Evolutionary conservation across 2,797 vertebrate genomes (phyloP).

Genomic region (Melanotaenia pygmaea): DNA sequence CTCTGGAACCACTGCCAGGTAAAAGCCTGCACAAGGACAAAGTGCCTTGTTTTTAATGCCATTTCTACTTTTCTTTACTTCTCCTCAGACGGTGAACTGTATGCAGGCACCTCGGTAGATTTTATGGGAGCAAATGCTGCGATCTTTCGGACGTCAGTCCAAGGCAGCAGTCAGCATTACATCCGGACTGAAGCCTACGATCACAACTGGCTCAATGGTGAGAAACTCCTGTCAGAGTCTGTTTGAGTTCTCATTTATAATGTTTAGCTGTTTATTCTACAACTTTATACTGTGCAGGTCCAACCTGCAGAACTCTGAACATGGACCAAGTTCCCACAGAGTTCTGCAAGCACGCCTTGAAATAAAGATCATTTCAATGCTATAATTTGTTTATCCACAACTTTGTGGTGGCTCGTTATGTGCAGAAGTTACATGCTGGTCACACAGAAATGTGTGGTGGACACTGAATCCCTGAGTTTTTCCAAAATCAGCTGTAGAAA

Average conservation of each 20-base stretch:
- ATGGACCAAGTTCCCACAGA: too few relatives aligned
- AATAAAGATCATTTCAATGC: too few relatives aligned
- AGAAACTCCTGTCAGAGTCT: conserved; percentile 17
- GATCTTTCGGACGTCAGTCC: conserved; percentile 84
- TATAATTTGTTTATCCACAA: too few relatives aligned
- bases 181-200: conserved; percentile 88
- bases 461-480: background rate
- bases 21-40: background rate
- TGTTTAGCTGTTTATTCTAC: background rate
- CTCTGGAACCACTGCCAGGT: background rate
- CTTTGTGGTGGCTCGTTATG: too few relatives aligned
- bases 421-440: background rate
- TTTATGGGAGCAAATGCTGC: conserved; percentile 89
- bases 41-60: background rate
- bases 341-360: too few relatives aligned
- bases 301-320: too few relatives aligned
- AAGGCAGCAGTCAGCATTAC: conserved; percentile 80
- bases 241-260: background rate
- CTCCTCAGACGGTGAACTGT: conserved; percentile 84
- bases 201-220: conserved; percentile 90
- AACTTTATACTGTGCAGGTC: background rate
- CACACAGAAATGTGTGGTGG: too few relatives aligned
- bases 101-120: conserved; percentile 87
- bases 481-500: background rate
- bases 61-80: background rate